A percentile compares a stretch with the other conserved stretches of the same genome.
phyloP scores from a whole-genome alignment of 2,888 invertebrate genomes.

The Nineta flava region DNA sequence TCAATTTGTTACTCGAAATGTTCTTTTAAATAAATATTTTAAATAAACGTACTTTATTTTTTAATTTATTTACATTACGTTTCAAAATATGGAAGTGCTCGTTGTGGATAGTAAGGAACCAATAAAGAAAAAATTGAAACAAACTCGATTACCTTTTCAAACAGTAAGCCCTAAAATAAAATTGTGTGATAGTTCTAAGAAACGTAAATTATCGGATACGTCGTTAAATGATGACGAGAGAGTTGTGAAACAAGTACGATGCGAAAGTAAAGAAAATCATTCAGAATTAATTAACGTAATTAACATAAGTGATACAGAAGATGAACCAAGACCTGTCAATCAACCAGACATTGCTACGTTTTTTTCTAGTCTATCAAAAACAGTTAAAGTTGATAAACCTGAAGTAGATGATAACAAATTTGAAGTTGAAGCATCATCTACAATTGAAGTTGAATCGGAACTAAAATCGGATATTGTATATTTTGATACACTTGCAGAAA shows the following conservation, averaged over 20 bases:
- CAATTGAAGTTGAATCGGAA: conserved; percentile 22
- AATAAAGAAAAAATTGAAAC: conserved; percentile 40
- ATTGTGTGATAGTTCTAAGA: conserved; percentile 23
- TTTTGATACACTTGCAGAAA: neutral
- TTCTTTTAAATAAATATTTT: no score
- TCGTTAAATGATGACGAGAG: conserved; percentile 21
- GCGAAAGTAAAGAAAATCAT: conserved; percentile 29
- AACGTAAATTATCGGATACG: conserved; percentile 30
- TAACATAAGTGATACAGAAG: conserved; percentile 8
- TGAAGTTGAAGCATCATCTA: conserved; percentile 11
- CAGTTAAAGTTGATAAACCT: conserved; percentile 15
- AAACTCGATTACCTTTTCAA: conserved; percentile 45
- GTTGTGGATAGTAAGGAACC: conserved; percentile 17
- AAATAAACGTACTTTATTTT: no score
- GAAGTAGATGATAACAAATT: conserved; percentile 7
- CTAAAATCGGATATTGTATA: conserved; percentile 19
- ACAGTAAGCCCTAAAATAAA: conserved; percentile 29
- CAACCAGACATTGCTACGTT: conserved; percentile 28
- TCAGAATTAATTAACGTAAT: conserved; percentile 6
- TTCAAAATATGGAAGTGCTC: neutral
- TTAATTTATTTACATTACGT: no score
- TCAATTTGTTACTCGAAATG: no score
- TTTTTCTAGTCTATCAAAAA: conserved; percentile 15
- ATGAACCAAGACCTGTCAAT: conserved; percentile 27
- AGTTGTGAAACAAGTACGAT: conserved; percentile 25